A percentile compares a stretch with the other conserved stretches of the same genome.
Conservation (phyloP, 1,140 invertebrate genomes). For the Nephila pilipes region DNA sequence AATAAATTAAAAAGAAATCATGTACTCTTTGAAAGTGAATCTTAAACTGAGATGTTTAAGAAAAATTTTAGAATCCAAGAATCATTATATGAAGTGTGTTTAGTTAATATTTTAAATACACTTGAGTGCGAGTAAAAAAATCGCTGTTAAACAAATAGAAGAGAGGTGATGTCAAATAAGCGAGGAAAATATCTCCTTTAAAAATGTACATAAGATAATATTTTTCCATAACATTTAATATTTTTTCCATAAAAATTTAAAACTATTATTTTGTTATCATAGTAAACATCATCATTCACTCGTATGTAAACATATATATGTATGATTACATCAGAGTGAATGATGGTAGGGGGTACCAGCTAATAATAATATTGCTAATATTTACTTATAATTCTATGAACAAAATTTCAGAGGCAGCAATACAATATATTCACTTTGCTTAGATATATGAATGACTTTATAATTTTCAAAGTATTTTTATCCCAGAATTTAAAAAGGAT, state of each 20-base stretch:
- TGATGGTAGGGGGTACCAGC: no score
- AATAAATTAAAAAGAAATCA: neutral
- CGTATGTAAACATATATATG: no score
- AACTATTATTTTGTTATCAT: neutral
- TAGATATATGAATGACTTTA: no score
- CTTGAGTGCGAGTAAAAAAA: neutral
- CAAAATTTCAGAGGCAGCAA: no score
- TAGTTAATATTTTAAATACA: neutral
- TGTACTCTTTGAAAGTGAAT: neutral
- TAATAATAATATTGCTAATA: no score
- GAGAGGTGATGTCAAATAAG: neutral
- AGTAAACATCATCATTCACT: neutral
- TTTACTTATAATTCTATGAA: no score
- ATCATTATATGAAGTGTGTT: neutral
- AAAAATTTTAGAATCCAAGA: neutral
- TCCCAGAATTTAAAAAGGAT: no score
- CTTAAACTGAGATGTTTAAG: neutral
- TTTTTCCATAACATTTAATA: neutral
- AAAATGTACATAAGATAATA: neutral
- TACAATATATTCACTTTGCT: no score
- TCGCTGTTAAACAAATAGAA: neutral
- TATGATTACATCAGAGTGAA: no score
- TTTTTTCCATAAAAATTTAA: neutral
- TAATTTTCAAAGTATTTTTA: no score
- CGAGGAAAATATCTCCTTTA: neutral